Percentiles rank a stretch among this genome's conserved stretches.
Conservation (phyloP, 2,888 invertebrate species). For the Strigamia transsilvanica region DNA sequence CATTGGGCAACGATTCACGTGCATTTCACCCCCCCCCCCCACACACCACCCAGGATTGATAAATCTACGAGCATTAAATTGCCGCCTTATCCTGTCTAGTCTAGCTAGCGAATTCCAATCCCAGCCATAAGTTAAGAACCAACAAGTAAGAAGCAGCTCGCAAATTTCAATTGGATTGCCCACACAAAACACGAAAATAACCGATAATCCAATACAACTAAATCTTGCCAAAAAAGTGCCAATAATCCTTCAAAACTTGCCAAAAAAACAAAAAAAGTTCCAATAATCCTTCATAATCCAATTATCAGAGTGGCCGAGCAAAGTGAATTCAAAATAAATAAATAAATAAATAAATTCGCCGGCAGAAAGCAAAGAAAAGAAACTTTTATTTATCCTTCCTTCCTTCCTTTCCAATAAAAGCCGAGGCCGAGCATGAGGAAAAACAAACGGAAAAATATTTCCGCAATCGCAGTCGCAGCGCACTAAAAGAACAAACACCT, state of each 20-base stretch:
- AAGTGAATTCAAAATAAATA: background rate
- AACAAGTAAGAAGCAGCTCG: background rate
- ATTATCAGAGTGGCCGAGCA: too few species aligned
- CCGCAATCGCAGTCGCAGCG: background rate
- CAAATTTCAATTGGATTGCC: background rate
- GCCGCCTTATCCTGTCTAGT: background rate
- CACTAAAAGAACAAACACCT: constrained; percentile 18
- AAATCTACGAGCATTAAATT: constrained; percentile 22
- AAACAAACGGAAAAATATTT: background rate
- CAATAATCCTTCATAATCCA: background rate
- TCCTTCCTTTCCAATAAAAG: background rate
- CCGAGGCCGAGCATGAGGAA: background rate
- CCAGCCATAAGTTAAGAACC: background rate
- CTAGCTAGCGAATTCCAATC: background rate
- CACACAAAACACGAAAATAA: background rate
- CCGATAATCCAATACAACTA: background rate
- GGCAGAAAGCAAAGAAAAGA: too few species aligned
- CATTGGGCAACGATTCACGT: constrained; percentile 25
- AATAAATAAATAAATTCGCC: background rate
- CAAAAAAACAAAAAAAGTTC: background rate
- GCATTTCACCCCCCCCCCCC: background rate
- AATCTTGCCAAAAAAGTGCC: background rate
- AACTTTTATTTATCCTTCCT: too few species aligned
- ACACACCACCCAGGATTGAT: background rate
- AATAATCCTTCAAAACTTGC: too few species aligned